These are phyloP conservation scores for Morinoia aosen DNA, from an alignment of 2,888 invertebrate species.

Conservation along the genomic window DNA sequence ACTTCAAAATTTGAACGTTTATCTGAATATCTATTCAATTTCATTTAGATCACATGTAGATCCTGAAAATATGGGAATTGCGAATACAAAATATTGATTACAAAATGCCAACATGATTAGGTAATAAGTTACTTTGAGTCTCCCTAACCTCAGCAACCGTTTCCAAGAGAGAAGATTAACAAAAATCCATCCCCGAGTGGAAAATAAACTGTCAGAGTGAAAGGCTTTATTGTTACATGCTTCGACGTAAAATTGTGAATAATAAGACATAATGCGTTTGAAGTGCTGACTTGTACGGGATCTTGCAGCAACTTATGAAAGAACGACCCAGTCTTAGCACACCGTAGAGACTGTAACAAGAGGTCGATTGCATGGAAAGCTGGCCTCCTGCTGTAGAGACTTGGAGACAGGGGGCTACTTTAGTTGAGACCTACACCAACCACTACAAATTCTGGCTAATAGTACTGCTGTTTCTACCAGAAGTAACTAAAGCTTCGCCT, in stretches of 20 bases:
- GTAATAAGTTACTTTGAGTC: not conserved
- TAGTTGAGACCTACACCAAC: not conserved
- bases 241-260: too few relatives aligned
- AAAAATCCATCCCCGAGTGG: too few relatives aligned
- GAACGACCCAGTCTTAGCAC: not conserved
- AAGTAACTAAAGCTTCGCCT: not conserved
- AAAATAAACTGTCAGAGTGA: too few relatives aligned
- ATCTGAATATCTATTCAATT: not conserved
- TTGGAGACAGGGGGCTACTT: not conserved
- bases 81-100: not conserved
- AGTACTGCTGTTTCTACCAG: not conserved
- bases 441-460: not conserved
- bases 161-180: too few relatives aligned
- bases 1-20: not conserved
- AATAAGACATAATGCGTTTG: too few relatives aligned
- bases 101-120: not conserved
- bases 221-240: too few relatives aligned
- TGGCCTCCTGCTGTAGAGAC: not conserved
- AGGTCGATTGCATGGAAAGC: not conserved
- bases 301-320: not conserved
- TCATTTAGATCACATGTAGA: not conserved
- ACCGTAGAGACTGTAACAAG: not conserved
- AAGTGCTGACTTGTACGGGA: too few relatives aligned
- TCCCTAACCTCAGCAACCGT: too few relatives aligned
- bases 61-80: not conserved